These are phyloP conservation scores for Podotricha telesiphe DNA, from an alignment of 2,888 invertebrate species.

Conservation along the genomic window DNA sequence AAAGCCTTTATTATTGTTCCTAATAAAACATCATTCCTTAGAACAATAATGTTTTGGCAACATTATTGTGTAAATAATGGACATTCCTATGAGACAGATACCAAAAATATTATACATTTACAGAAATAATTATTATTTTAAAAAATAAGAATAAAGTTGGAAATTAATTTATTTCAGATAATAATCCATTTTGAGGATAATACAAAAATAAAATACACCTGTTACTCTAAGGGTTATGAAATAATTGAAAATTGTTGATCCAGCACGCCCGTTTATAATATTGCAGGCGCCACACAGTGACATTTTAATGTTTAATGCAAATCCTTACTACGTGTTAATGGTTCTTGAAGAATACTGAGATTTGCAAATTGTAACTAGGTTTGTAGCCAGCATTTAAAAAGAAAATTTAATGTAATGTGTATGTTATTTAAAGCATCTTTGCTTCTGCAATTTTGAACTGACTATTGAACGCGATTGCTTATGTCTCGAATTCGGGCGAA, in stretches of 20 bases:
- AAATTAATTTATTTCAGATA: neutral
- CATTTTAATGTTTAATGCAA: constrained; percentile 80
- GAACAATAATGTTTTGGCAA: too few relatives aligned
- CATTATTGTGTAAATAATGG: too few relatives aligned
- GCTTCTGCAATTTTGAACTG: too few relatives aligned
- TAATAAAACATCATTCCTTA: too few relatives aligned
- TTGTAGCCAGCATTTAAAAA: constrained; percentile 50
- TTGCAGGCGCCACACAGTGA: constrained; percentile 65
- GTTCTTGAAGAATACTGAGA: constrained; percentile 67
- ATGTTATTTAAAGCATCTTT: neutral
- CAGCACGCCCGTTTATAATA: constrained; percentile 67
- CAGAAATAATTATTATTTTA: too few relatives aligned
- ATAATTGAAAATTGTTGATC: constrained; percentile 76
- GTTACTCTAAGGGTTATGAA: constrained; percentile 54
- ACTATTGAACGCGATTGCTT: too few relatives aligned
- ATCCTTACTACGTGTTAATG: constrained; percentile 77
- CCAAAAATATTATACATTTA: too few relatives aligned
- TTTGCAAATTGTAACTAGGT: constrained; percentile 71
- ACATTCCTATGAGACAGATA: too few relatives aligned
- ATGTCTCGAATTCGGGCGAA: too few relatives aligned
- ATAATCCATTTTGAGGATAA: neutral
- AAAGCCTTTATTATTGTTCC: too few relatives aligned
- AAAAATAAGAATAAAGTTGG: too few relatives aligned
- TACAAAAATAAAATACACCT: constrained; percentile 46
- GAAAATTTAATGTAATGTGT: neutral